Conservation (phyloP, 2,113 vertebrate genomes). For the Bambusicola thoracicus region DNA sequence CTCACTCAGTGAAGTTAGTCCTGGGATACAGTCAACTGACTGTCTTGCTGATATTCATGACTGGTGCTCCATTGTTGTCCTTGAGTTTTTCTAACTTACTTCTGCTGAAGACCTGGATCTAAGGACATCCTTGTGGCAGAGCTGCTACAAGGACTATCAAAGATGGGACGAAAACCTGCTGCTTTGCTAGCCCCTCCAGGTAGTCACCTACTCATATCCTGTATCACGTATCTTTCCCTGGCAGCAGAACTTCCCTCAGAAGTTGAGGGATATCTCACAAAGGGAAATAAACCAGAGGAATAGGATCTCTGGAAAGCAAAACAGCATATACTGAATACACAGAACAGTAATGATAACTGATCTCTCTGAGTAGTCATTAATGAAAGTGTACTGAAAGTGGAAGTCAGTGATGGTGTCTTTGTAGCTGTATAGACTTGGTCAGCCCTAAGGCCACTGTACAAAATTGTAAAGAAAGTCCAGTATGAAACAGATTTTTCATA, state of each 20-base stretch:
- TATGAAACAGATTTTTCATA: neutral
- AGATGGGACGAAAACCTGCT: neutral
- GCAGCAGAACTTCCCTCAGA: neutral
- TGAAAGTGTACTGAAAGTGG: neutral
- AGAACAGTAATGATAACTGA: neutral
- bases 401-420: neutral
- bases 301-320: neutral
- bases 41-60: neutral
- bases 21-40: neutral
- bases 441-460: neutral
- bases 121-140: neutral
- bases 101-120: neutral
- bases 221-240: neutral
- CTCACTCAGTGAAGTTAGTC: neutral
- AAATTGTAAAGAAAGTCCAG: neutral
- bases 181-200: neutral
- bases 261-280: neutral
- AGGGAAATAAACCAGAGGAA: neutral
- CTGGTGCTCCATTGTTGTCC: neutral
- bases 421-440: neutral
- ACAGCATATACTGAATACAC: neutral
- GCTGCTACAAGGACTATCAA: neutral
- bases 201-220: neutral
- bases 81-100: neutral
- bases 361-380: neutral